phyloP scores from a whole-genome alignment of 2,797 vertebrate genomes.

The Chaunax sp. region DNA sequence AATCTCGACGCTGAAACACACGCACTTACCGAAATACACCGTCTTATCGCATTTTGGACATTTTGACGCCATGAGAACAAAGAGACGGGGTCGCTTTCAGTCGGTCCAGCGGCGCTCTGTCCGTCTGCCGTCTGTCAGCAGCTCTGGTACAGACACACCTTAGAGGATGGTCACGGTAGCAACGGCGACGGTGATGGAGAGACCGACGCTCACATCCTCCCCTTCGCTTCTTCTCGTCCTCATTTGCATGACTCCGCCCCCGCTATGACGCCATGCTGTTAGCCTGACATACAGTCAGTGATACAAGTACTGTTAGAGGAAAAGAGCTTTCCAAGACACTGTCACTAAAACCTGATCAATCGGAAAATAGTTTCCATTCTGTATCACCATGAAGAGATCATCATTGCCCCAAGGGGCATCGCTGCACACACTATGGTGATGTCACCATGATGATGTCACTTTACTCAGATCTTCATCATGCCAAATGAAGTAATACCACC shows the following conservation, averaged over 20 bases:
- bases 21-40: conserved; percentile 82
- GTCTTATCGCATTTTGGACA: conserved; percentile 83
- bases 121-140: conserved; percentile 10
- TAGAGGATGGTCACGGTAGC: conserved; percentile 15
- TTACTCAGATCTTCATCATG: no score
- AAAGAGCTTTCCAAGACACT: no score
- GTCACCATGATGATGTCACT: no score
- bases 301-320: no score
- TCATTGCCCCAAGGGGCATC: no score
- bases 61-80: conserved; percentile 77
- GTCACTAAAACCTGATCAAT: no score
- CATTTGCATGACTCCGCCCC: conserved; percentile 44
- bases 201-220: conserved; percentile 34
- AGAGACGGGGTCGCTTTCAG: not conserved
- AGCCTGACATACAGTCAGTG: not conserved
- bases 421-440: no score
- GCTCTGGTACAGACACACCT: conserved; percentile 58
- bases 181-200: conserved; percentile 11
- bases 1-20: not conserved
- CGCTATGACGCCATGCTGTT: conserved; percentile 27
- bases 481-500: no score
- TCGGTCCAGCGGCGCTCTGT: not conserved
- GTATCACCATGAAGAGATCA: no score
- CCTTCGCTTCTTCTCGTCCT: not conserved
- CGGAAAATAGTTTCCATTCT: no score